These are phyloP conservation scores for Poecilobothrus nobilitatus DNA, from an alignment of 2,888 invertebrate genomes.

Conservation along the genomic window DNA sequence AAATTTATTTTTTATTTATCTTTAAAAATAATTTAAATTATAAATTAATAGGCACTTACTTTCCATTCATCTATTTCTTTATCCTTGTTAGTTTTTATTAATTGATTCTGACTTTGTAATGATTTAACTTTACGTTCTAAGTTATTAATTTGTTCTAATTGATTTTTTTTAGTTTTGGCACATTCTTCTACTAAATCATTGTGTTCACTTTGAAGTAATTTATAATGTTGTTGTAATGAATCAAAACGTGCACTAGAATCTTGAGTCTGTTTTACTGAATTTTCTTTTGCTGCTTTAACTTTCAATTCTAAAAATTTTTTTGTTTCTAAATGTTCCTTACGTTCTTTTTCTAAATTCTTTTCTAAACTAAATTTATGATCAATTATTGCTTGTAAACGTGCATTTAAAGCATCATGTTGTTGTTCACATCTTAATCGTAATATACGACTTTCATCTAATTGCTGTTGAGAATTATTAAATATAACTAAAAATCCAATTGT, in stretches of 20 bases:
- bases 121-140: conserved; percentile 46
- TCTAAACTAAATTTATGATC: conserved; percentile 52
- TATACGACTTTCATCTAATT: conserved; percentile 49
- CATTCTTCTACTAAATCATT: conserved; percentile 48
- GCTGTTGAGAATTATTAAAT: conserved; percentile 51
- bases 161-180: conserved; percentile 44
- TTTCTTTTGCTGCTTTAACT: conserved; percentile 45
- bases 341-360: conserved; percentile 50
- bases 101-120: conserved; percentile 45
- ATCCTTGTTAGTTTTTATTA: conserved; percentile 36
- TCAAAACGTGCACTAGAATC: conserved; percentile 48
- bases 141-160: conserved; percentile 45
- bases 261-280: conserved; percentile 46
- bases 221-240: conserved; percentile 49
- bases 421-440: conserved; percentile 49
- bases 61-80: conserved; percentile 42
- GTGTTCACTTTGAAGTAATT: conserved; percentile 47
- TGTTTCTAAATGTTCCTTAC: conserved; percentile 47
- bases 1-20: not conserved
- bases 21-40: not conserved
- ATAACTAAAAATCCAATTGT: conserved; percentile 50
- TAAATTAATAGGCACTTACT: conserved; percentile 30
- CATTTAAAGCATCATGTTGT: conserved; percentile 51
- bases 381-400: conserved; percentile 52
- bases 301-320: conserved; percentile 47